A percentile compares a stretch with the other conserved stretches of the same genome.
Conservation (phyloP, 2,113 vertebrate species). For the Synchiropus splendidus region DNA sequence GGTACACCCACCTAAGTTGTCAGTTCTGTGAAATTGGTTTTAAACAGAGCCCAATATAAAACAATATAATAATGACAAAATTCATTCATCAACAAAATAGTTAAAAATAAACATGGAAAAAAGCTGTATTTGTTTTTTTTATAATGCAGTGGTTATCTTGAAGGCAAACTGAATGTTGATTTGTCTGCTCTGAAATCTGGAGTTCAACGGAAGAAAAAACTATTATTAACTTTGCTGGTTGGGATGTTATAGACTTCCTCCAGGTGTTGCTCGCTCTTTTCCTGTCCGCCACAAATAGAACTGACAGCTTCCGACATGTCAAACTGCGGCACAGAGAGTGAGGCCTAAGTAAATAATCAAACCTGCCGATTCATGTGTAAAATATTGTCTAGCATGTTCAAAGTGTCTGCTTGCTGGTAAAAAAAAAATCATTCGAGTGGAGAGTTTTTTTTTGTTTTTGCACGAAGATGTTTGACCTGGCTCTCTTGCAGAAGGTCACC, state of each 20-base stretch:
- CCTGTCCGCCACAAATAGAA: conserved; percentile 3
- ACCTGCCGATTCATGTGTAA: too few relatives aligned
- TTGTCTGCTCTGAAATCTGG: conserved; percentile 1
- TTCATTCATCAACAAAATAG: too few relatives aligned
- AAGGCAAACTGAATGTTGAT: neutral
- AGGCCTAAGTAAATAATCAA: neutral
- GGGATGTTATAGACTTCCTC: conserved; percentile 40
- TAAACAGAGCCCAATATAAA: too few relatives aligned
- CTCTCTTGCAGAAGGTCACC: conserved; percentile 82
- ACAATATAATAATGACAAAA: too few relatives aligned
- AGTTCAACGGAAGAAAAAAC: conserved; percentile 22
- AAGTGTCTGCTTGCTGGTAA: neutral
- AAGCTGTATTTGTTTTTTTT: too few relatives aligned
- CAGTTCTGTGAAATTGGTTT: too few relatives aligned
- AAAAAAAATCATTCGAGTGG: too few relatives aligned
- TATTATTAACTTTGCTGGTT: conserved; percentile 31
- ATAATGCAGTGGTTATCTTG: too few relatives aligned
- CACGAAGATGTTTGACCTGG: neutral
- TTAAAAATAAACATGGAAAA: too few relatives aligned
- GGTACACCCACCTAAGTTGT: conserved; percentile 46
- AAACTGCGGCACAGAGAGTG: neutral
- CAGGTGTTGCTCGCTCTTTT: conserved; percentile 28
- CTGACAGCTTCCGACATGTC: conserved; percentile 1
- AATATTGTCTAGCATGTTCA: too few relatives aligned
- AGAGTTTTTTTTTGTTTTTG: too few relatives aligned